These are phyloP conservation scores for Probosciger aterrimus DNA, from an alignment of 2,113 vertebrate genomes.

Conservation along the genomic window DNA sequence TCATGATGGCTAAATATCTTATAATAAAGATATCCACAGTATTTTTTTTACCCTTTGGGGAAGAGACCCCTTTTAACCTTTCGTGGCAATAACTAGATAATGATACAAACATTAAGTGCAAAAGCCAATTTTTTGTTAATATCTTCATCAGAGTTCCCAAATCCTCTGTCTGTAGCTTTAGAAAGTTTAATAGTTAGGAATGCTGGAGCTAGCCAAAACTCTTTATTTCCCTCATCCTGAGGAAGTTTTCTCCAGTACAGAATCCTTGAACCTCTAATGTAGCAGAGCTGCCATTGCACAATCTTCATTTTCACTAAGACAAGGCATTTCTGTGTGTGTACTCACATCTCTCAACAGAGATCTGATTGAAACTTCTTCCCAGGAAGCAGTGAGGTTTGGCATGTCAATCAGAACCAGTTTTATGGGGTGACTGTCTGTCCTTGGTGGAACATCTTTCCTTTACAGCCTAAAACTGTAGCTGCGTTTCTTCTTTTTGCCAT, in stretches of 20 bases:
- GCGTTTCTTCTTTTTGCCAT: not conserved
- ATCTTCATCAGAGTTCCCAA: not conserved
- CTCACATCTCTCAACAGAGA: not conserved
- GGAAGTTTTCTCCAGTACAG: not conserved
- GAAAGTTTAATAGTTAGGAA: not conserved
- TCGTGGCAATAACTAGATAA: not conserved
- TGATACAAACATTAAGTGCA: not conserved
- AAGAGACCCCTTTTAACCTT: not conserved
- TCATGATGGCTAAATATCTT: not conserved
- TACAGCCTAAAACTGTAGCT: not conserved
- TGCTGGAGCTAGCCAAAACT: not conserved
- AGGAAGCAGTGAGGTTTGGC: slow-evolving; percentile 41
- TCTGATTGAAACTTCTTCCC: not conserved
- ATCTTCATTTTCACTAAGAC: not conserved
- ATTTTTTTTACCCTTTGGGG: not conserved
- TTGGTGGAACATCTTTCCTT: not conserved
- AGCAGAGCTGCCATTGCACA: not conserved
- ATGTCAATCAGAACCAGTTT: not conserved
- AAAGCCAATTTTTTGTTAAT: not conserved
- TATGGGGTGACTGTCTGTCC: slow-evolving; percentile 11
- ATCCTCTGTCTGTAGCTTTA: not conserved
- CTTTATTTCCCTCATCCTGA: not conserved
- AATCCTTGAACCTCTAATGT: not conserved
- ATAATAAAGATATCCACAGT: not conserved
- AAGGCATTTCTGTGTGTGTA: not conserved